Base-by-base conservation (phyloP, 2,797 vertebrate species). In the Xiphorhynchus erythropygius region DNA sequence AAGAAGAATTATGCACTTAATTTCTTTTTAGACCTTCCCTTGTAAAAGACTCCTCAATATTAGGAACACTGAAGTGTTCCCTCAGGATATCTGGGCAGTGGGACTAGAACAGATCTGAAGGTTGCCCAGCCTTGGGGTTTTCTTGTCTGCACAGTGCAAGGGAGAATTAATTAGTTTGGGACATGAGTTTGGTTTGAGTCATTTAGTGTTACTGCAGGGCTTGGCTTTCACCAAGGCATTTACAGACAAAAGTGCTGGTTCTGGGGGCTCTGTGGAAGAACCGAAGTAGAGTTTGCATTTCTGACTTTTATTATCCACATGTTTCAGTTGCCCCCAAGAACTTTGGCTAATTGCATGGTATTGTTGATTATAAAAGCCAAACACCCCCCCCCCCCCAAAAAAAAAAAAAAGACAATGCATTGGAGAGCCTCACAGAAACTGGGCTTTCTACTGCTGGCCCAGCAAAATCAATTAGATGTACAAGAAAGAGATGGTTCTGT, bases 261-360 rank as follows among this genome's bases (percentile, higher is more conserved):
- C 56, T 52, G 9, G 57, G 67, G 52, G 56, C 41, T 60, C 64
- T 80, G 69, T 68, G 75, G 52, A 74, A 85, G 64, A 82, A 35
- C 27, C 18, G 10, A 62, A 75, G 42, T 5, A 57, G 39, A 56
- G 49, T 84, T 91, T 56, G 46, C 28, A 16, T 84, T 93, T 56
- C 69, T 89, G 56, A 80, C 21, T 93, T 90, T 69, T 88, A 91
- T 95, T 89, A 88, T 39, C 65, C 62, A 46, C 13, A 24, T 47
- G 27, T 81, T 87, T 91, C 52, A 42, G 65, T 62, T 97, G 83
- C 62, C n/a, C 68, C 55, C 62, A 63, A 93, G 87, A 90, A 84
- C 65, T 94, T 30, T 62, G 69, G 90, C 62, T 88, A 78, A 90
- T 95, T 13, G 7, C 39, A 18, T 15, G 42, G 50, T 65, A 75